Evolutionary conservation across 2,113 vertebrate genomes (phyloP).

Genomic region (Malurus alboscapulatus): DNA sequence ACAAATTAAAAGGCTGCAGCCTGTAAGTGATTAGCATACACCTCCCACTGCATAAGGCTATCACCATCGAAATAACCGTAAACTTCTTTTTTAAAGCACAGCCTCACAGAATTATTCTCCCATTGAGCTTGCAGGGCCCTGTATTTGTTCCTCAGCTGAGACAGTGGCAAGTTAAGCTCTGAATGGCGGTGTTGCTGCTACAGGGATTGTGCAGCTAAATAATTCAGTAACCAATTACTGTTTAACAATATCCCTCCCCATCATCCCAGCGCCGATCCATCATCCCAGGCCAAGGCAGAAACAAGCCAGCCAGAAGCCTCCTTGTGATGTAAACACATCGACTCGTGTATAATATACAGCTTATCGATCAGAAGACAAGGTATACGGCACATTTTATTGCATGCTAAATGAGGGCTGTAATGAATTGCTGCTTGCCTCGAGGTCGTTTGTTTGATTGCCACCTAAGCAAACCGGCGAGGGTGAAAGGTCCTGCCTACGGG

Average conservation of each 20-base stretch:
- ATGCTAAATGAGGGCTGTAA: not conserved
- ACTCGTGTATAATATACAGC: not conserved
- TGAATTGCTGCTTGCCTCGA: not conserved
- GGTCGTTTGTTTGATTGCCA: not conserved
- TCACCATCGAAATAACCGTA: not conserved
- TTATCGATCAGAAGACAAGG: not conserved
- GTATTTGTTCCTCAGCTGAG: slow-evolving; percentile 17
- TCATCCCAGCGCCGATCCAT: not conserved
- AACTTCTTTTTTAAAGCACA: not conserved
- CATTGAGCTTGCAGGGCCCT: not conserved
- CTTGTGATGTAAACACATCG: not conserved
- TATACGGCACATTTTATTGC: not conserved
- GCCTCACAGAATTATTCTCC: not conserved
- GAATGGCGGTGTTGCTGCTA: not conserved
- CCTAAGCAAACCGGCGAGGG: not conserved
- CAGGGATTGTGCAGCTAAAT: slow-evolving; percentile 44
- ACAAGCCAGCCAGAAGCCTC: not conserved
- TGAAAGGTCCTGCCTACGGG: not conserved
- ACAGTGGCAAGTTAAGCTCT: not conserved
- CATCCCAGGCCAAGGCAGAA: not conserved
- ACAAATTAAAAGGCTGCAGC: not conserved
- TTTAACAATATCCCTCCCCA: slow-evolving; percentile 24
- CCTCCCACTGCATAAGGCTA: not conserved
- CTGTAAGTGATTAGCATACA: not conserved
- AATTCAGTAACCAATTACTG: slow-evolving; percentile 60